These are phyloP conservation scores for Cephus rjabovi DNA, from an alignment of 2,888 invertebrate genomes.

Conservation along the genomic window DNA sequence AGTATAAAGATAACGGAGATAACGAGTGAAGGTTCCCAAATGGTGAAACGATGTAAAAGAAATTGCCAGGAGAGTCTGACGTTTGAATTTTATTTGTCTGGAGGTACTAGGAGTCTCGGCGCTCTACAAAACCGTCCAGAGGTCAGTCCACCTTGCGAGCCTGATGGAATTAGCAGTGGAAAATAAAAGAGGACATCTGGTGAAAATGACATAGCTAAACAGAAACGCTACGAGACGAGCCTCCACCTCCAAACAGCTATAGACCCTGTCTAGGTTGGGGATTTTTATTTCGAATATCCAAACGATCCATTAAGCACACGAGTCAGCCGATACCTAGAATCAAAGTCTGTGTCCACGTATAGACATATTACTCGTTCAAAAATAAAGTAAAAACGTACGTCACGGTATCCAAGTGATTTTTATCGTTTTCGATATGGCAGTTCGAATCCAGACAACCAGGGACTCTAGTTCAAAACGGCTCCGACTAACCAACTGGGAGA, in stretches of 20 bases:
- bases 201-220: constrained; percentile 5
- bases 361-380: not conserved
- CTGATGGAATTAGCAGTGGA: constrained; percentile 3
- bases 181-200: not conserved
- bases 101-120: not conserved
- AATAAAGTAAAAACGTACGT: not conserved
- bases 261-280: not conserved
- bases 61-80: not conserved
- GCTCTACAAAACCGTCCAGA: not conserved
- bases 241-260: not conserved
- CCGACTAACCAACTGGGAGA: not conserved
- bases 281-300: not conserved
- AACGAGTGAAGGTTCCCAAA: not conserved
- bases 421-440: not conserved
- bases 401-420: not conserved
- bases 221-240: not conserved
- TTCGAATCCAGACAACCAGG: not conserved
- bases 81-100: not conserved
- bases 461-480: not conserved
- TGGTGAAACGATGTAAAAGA: not conserved
- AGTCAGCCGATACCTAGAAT: not conserved
- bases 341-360: not conserved
- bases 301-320: not conserved
- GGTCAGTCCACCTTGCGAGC: constrained; percentile 5
- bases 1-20: not conserved